Percentiles rank a stretch among this genome's conserved stretches.
phyloP scores from a whole-genome alignment of 2,113 vertebrate species.

The Colistium nudipinnis region DNA sequence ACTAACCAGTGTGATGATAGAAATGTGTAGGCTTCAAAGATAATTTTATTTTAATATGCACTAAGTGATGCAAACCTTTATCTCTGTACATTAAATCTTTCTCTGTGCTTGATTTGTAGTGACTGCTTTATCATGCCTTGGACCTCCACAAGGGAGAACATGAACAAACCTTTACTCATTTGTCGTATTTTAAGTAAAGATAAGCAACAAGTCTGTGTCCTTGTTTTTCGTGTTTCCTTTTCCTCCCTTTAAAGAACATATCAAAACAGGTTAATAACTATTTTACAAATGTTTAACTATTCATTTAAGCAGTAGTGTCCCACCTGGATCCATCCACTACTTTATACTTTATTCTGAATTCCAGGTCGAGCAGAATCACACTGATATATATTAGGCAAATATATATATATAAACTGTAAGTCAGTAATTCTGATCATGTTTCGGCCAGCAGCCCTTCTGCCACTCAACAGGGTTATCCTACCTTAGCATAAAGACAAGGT shows the following conservation, averaged over 20 bases:
- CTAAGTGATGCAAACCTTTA: slow-evolving; percentile 45
- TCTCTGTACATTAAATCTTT: slow-evolving; percentile 58
- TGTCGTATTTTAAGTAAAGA: slow-evolving; percentile 63
- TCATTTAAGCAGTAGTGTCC: too few species aligned
- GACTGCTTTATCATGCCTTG: slow-evolving; percentile 52
- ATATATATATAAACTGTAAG: too few species aligned
- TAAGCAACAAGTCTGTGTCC: slow-evolving; percentile 43
- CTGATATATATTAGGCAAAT: too few species aligned
- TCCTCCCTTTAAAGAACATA: not conserved
- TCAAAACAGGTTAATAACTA: too few species aligned
- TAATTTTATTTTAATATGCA: slow-evolving; percentile 57
- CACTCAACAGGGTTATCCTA: too few species aligned
- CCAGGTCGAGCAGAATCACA: too few species aligned
- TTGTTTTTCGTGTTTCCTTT: slow-evolving; percentile 32
- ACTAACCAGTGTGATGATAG: slow-evolving; percentile 35
- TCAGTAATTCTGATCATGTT: too few species aligned
- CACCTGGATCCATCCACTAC: too few species aligned
- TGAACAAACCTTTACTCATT: slow-evolving; percentile 57
- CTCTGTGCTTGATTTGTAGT: slow-evolving; percentile 62
- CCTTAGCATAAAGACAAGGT: too few species aligned
- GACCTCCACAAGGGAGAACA: slow-evolving; percentile 30
- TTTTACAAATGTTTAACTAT: too few species aligned
- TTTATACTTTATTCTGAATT: too few species aligned
- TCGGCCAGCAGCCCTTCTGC: too few species aligned
- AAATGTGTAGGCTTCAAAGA: slow-evolving; percentile 50